phyloP scores from a whole-genome alignment of 2,797 vertebrate genomes.

The Lacerta bilineata region DNA sequence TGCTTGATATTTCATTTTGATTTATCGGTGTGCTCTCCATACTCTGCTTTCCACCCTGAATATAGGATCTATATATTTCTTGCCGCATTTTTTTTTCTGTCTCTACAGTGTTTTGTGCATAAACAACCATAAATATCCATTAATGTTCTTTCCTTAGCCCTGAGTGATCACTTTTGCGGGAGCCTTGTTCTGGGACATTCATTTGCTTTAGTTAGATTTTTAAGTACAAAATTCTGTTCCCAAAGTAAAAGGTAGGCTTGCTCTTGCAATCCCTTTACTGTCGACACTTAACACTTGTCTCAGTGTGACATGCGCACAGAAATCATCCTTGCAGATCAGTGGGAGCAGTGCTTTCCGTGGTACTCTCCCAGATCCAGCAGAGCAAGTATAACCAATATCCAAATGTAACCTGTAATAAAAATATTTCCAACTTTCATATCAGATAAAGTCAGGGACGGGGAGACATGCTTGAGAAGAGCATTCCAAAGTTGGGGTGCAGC shows the following conservation, averaged over 20 bases:
- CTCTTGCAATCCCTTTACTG: background rate
- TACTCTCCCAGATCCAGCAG: background rate
- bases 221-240: background rate
- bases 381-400: no score
- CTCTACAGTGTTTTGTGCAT: background rate
- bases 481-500: background rate
- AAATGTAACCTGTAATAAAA: background rate
- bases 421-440: no score
- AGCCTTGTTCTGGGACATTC: background rate
- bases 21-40: background rate
- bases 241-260: background rate
- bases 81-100: background rate
- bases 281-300: background rate
- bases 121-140: background rate
- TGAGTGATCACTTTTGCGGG: background rate
- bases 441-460: background rate
- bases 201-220: background rate
- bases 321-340: background rate
- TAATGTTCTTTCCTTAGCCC: conserved; percentile 2
- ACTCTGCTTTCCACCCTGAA: background rate
- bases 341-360: background rate
- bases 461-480: background rate
- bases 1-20: background rate
- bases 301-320: background rate
- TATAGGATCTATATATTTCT: background rate